These are phyloP conservation scores for Arizona elegans DNA, from an alignment of 2,113 vertebrate species.

Conservation along the genomic window DNA sequence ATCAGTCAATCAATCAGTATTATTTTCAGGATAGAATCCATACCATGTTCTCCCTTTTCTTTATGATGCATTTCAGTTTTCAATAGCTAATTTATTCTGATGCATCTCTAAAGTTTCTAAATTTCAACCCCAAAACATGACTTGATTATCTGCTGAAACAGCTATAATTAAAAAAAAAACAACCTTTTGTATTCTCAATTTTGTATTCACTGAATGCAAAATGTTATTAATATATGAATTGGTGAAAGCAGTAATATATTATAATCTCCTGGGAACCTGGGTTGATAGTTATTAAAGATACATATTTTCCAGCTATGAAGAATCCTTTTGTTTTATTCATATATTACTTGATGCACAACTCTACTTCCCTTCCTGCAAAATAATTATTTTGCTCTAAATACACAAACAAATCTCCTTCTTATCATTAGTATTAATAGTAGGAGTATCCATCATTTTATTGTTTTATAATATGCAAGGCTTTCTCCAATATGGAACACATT, in stretches of 20 bases:
- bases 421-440: conserved; percentile 15
- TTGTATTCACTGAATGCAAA: conserved; percentile 56
- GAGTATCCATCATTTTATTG: neutral
- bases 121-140: conserved; percentile 56
- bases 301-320: conserved; percentile 46
- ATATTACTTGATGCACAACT: conserved; percentile 46
- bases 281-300: conserved; percentile 59
- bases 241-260: conserved; percentile 52
- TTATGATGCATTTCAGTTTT: conserved; percentile 42
- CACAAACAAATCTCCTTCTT: conserved; percentile 26
- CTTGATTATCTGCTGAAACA: conserved; percentile 53
- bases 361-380: conserved; percentile 26
- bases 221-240: conserved; percentile 61
- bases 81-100: conserved; percentile 50
- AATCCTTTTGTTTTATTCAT: conserved; percentile 53
- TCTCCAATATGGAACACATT: neutral
- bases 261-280: conserved; percentile 44
- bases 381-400: conserved; percentile 30
- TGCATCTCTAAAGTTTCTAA: conserved; percentile 45
- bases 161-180: conserved; percentile 50
- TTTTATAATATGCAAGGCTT: neutral
- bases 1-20: neutral
- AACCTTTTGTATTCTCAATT: conserved; percentile 57
- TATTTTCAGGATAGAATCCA: conserved; percentile 5
- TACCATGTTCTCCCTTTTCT: conserved; percentile 32